Evolutionary conservation across 1,140 invertebrate species (phyloP).

Genomic region (Euwallacea fornicatus): DNA sequence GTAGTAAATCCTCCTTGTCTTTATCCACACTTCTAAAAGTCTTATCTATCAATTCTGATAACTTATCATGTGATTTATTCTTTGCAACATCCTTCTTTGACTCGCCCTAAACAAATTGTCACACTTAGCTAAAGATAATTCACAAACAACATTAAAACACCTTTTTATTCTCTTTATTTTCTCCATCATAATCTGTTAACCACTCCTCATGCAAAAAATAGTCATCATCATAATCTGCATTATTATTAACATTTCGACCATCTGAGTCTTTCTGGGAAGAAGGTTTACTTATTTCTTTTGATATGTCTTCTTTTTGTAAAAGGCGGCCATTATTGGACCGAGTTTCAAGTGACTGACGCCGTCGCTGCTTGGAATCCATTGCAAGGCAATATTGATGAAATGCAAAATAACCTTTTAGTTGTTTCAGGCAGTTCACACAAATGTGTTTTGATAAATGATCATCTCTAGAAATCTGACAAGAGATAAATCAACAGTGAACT

Average conservation of each 20-base stretch:
- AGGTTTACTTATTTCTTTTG: no score
- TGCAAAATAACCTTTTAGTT: slow-evolving; percentile 31
- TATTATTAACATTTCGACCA: slow-evolving; percentile 2
- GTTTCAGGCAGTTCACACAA: slow-evolving; percentile 40
- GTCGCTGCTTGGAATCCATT: slow-evolving; percentile 31
- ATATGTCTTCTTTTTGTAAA: no score
- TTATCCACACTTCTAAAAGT: slow-evolving; percentile 9
- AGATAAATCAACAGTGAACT: neutral
- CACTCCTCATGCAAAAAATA: slow-evolving; percentile 21
- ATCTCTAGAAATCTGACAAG: slow-evolving; percentile 39
- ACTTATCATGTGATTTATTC: slow-evolving; percentile 1
- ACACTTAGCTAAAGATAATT: no score
- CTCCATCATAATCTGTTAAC: slow-evolving; percentile 21
- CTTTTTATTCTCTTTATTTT: no score
- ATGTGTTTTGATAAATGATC: slow-evolving; percentile 46
- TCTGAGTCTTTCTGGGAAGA: neutral
- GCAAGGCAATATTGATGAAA: slow-evolving; percentile 33
- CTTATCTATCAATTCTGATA: neutral
- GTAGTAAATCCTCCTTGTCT: slow-evolving; percentile 24
- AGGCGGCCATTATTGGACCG: no score
- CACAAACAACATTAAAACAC: no score
- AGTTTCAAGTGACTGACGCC: no score
- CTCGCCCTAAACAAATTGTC: neutral
- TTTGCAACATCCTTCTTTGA: slow-evolving; percentile 9
- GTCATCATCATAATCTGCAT: slow-evolving; percentile 24